Evolutionary conservation across 2,888 invertebrate genomes (phyloP), one percentile per base, ranked within the genome.

Genomic region (Anthrax anthrax): DNA sequence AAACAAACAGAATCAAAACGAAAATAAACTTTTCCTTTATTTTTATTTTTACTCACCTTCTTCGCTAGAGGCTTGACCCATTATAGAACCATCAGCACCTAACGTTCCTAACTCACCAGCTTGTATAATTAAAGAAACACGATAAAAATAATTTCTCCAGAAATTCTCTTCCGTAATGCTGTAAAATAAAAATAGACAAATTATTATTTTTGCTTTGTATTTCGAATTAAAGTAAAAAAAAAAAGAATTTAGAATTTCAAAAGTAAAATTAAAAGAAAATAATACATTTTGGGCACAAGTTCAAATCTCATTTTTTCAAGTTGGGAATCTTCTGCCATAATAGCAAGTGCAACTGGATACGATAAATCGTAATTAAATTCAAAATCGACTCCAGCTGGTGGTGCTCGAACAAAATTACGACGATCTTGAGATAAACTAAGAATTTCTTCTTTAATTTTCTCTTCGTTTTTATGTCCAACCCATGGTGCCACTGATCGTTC

Each of bases 141-240:
- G 88, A 75, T 98, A 98, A 75, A 98, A 98, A 70, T 99, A 98
- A 76, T 98, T 99, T 65, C 94, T 81, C 98, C 98, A 98, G 75
- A 98, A 99, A 66, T 87, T 86, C 71, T 96, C 95, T 76, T 98
- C 98, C 61, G 84, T 86, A 69, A 92, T 88, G 59, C 90, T 88
- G 71, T 6, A 8, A 23, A 23, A 23, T 4, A 23, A 23, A 23
- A 23, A 23, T 27, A 13, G 41, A 39, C 44, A 23, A 23, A 23
- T 4, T 6, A 23, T 23, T 23, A 23, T 8, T 6, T 23, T 23
- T 23, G 23, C 4, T 6, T 23, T 23, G 8, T 23, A 23, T 8
- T 34, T 34, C 13, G 12, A 34, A 34, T 36, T n/a, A 36, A 47
- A 42, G 23, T 38, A 27, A 40, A 16, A 18, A 44, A 17, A 19